phyloP scores from a whole-genome alignment of 64 coral and sea anemone genomes.

The Dendrophyllia cribrosa region DNA sequence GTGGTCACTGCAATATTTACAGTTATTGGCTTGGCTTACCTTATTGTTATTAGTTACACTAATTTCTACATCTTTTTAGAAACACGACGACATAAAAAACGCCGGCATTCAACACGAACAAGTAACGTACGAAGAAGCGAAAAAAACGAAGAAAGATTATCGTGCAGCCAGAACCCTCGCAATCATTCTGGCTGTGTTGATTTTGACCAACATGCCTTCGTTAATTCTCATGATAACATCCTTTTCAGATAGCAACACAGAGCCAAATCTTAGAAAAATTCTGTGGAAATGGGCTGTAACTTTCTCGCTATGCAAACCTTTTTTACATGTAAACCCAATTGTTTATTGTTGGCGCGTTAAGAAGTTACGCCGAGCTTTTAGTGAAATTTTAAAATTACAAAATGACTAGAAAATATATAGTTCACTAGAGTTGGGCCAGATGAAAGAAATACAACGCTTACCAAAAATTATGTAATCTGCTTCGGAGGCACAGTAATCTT shows the following conservation, averaged over 20 bases:
- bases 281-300: background rate
- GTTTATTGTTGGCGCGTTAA: background rate
- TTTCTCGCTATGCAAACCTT: background rate
- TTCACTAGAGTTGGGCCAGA: too few species aligned
- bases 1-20: background rate
- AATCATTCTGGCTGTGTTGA: background rate
- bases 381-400: background rate
- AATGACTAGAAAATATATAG: too few species aligned
- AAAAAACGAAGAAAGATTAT: background rate
- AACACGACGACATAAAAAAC: background rate
- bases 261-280: background rate
- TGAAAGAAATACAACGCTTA: too few species aligned
- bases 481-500: too few species aligned
- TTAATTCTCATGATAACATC: background rate
- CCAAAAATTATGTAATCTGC: too few species aligned
- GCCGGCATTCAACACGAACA: background rate
- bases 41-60: background rate
- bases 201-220: background rate
- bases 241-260: background rate
- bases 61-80: background rate
- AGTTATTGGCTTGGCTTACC: background rate
- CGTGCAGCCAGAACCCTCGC: background rate
- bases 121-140: background rate
- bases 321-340: background rate
- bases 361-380: background rate